Evolutionary conservation across 2,113 vertebrate species (phyloP).

Genomic region (Urocitellus parryii): DNA sequence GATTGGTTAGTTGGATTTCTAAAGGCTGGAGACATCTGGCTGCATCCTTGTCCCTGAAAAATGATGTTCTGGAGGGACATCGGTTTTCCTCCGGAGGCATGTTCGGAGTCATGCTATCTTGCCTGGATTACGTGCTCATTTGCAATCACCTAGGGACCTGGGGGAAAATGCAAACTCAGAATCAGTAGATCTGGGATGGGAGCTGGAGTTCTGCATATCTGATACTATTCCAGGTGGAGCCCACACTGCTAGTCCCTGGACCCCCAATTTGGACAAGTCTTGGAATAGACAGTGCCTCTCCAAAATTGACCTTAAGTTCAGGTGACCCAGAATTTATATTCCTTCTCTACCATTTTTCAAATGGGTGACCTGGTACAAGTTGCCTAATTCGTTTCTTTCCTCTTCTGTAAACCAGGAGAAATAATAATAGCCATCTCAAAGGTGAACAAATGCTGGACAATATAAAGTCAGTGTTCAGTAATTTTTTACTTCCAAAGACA

Average conservation of each 20-base stretch:
- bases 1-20: not conserved
- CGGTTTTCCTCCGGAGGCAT: not conserved
- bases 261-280: not conserved
- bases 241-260: not conserved
- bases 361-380: not conserved
- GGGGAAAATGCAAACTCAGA: not conserved
- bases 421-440: not conserved
- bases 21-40: not conserved
- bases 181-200: not conserved
- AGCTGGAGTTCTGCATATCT: not conserved
- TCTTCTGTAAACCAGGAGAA: conserved; percentile 9
- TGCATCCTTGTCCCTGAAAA: not conserved
- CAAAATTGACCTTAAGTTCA: conserved; percentile 36
- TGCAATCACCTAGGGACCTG: not conserved
- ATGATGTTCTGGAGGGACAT: not conserved
- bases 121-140: not conserved
- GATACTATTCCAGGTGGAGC: not conserved
- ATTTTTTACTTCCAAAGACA: not conserved
- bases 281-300: not conserved
- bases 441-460: not conserved
- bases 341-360: not conserved
- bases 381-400: not conserved
- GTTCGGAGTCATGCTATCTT: not conserved
- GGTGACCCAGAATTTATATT: not conserved
- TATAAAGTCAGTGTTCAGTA: not conserved